Evolutionary conservation across 1,140 invertebrate species (phyloP), one percentile per base, ranked within the genome.

Genomic region (Diabrotica undecimpunctata): DNA sequence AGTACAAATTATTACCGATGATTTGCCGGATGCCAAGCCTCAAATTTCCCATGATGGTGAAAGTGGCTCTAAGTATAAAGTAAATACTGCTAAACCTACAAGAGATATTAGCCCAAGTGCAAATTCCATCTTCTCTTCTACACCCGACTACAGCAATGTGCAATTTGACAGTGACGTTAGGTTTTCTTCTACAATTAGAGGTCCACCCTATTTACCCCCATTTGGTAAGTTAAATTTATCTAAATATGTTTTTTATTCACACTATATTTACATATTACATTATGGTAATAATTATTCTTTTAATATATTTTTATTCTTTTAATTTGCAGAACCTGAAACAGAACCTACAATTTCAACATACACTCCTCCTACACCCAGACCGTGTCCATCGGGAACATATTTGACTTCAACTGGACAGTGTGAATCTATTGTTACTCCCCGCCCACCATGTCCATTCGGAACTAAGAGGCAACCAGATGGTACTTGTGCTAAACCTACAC

Each of bases 121-220:
- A n/a, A 68, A 61, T 51, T 65, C 56, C n/a, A 61, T 70, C 6
- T 75, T 75, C 60, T 66, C 65, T 5, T 71, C 69, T 55, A 78
- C 77, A 8, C 68, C 75, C n/a, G 77, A 77, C 65, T 77, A 78
- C 54, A 77, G 74, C 46, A 66, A 77, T 61, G 67, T 69, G 8
- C 61, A 73, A 35, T 72, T 78, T 55, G 73, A 62, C 5, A 65
- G 67, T 25, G 70, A 77, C 53, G 74, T 76, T 5, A 65, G 75
- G 41, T 74, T 73, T 54, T 64, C 69, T 50, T 77, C 76, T 3
- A 71, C 72, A 7, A 66, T 78, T 12, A 62, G 74, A 25, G 77
- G 74, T 35, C 74, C 71, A 9, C 75, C 71, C 36, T 78, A 78
- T 67, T 62, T 78, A 0, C 77, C 77, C 13, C 77, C 77, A 38